phyloP scores from a whole-genome alignment of 2,113 vertebrate genomes.

The Urocynchramus pylzowi region DNA sequence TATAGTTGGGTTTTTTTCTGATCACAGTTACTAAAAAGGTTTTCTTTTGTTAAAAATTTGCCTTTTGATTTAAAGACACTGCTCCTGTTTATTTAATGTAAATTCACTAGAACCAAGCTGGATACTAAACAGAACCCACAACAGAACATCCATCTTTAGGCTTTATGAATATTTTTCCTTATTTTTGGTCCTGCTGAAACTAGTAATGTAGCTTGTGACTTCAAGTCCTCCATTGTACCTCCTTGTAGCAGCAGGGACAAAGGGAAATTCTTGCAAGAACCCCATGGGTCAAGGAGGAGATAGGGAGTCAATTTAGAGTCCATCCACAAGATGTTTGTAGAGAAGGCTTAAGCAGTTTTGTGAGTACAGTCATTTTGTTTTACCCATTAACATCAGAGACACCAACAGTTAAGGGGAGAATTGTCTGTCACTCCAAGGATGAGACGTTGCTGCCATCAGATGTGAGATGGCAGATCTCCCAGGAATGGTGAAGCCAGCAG shows the following conservation, averaged over 20 bases:
- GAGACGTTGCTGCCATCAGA: not conserved
- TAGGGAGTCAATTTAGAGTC: not conserved
- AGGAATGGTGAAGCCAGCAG: not conserved
- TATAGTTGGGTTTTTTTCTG: not conserved
- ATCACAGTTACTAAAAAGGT: not conserved
- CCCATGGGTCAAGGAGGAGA: not conserved
- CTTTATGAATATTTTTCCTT: not conserved
- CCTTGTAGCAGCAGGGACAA: not conserved
- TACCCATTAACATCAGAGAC: not conserved
- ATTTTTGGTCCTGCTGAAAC: not conserved
- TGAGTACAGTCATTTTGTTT: not conserved
- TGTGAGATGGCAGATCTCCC: not conserved
- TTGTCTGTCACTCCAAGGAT: not conserved
- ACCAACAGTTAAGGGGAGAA: not conserved
- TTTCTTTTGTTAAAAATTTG: not conserved
- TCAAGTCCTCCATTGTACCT: not conserved
- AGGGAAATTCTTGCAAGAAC: not conserved
- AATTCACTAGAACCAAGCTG: not conserved
- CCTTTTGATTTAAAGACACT: not conserved
- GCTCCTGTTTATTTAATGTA: not conserved
- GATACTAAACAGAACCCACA: not conserved
- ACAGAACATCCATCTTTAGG: not conserved
- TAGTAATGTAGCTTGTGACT: not conserved
- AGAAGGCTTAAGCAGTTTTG: not conserved
- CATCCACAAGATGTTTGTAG: not conserved